Evolutionary conservation across 2,888 invertebrate species (phyloP).

Genomic region (Geophilus truncorum): DNA sequence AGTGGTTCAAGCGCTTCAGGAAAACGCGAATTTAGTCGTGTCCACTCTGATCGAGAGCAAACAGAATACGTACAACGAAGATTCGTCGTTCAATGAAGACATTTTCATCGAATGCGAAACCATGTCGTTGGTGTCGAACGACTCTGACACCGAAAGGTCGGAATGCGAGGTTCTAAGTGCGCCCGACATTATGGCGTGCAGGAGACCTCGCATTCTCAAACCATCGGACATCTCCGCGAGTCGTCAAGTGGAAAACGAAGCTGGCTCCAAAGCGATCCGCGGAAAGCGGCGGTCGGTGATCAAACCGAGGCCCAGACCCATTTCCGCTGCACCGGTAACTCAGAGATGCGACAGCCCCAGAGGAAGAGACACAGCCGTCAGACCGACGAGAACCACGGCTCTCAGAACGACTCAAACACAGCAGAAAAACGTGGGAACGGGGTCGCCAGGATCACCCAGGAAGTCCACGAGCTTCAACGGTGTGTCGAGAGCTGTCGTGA

Average conservation of each 20-base stretch:
- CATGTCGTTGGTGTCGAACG: conserved; percentile 65
- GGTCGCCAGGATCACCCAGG: neutral
- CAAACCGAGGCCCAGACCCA: conserved; percentile 32
- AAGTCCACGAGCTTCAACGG: neutral
- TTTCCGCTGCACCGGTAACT: conserved; percentile 31
- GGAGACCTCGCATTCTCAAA: conserved; percentile 54
- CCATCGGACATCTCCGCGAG: conserved; percentile 43
- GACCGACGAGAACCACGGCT: conserved; percentile 44
- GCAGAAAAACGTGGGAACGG: conserved; percentile 29
- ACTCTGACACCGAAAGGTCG: conserved; percentile 61
- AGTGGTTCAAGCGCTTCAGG: conserved; percentile 53
- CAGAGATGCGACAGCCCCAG: conserved; percentile 40
- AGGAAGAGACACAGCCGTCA: conserved; percentile 39
- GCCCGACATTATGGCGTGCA: conserved; percentile 36
- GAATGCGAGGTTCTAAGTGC: conserved; percentile 39
- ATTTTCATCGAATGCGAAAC: conserved; percentile 58
- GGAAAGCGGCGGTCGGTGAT: conserved; percentile 59
- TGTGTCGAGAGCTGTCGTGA: neutral
- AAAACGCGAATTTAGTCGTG: conserved; percentile 57
- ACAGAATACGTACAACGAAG: conserved; percentile 41
- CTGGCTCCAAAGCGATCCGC: conserved; percentile 57
- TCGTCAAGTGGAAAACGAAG: conserved; percentile 43
- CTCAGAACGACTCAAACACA: conserved; percentile 40
- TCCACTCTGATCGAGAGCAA: conserved; percentile 54
- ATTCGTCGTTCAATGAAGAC: conserved; percentile 49